phyloP scores from a whole-genome alignment of 2,888 invertebrate species.

The Achlya flavicornis region DNA sequence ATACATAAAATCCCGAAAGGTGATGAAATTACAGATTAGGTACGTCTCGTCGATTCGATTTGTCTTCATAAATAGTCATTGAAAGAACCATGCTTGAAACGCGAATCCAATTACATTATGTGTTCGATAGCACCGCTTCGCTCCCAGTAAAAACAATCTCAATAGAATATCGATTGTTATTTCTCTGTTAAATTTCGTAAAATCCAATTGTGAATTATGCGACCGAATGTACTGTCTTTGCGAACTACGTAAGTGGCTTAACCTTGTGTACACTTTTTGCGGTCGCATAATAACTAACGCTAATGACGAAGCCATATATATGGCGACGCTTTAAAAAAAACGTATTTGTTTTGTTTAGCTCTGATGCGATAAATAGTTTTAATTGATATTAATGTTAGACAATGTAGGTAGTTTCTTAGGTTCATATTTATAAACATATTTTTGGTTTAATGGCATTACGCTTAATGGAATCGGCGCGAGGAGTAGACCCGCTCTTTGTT shows the following conservation, averaged over 20 bases:
- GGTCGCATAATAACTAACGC: slow-evolving; percentile 33
- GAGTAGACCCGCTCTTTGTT: too few relatives aligned
- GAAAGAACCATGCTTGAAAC: neutral
- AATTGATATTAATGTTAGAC: too few relatives aligned
- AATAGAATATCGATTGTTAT: slow-evolving; percentile 27
- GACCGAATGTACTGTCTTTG: slow-evolving; percentile 26
- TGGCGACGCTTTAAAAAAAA: neutral
- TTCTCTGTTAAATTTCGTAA: slow-evolving; percentile 38
- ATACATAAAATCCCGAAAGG: neutral
- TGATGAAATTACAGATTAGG: neutral
- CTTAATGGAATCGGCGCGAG: too few relatives aligned
- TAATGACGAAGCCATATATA: neutral
- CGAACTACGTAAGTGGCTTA: slow-evolving; percentile 37
- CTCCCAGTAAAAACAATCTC: slow-evolving; percentile 7
- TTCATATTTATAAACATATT: too few relatives aligned
- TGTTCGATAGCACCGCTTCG: neutral
- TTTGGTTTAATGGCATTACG: too few relatives aligned
- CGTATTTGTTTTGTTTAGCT: neutral
- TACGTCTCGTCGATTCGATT: neutral
- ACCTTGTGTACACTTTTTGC: slow-evolving; percentile 42
- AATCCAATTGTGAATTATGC: slow-evolving; percentile 22
- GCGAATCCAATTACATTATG: neutral
- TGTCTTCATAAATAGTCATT: neutral
- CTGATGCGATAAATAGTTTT: too few relatives aligned
- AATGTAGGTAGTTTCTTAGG: too few relatives aligned